Conservation (phyloP, 2,888 invertebrate species). For the Magallana nippona region DNA sequence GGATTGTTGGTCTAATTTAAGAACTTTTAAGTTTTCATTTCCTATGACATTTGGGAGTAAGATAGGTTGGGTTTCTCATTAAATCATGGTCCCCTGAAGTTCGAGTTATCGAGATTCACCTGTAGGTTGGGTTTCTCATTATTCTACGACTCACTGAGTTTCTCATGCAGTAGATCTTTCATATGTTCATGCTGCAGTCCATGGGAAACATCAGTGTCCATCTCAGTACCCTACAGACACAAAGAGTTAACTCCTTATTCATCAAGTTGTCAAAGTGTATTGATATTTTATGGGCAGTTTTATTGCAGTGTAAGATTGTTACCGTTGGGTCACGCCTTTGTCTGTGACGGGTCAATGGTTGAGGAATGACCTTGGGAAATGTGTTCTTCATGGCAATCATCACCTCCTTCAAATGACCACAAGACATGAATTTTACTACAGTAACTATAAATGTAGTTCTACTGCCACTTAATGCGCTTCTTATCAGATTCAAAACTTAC, state of each 20-base stretch:
- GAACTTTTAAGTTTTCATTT: background rate
- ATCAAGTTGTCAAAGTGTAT: background rate
- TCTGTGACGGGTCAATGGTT: slow-evolving; percentile 62
- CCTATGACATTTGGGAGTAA: background rate
- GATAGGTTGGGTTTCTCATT: background rate
- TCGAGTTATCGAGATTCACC: too few relatives aligned
- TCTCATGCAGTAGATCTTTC: slow-evolving; percentile 64
- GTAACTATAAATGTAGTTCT: too few relatives aligned
- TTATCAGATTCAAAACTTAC: too few relatives aligned
- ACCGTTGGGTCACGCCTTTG: slow-evolving; percentile 53
- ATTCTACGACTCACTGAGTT: slow-evolving; percentile 59
- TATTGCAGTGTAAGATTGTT: background rate
- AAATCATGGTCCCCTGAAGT: too few relatives aligned
- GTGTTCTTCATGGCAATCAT: slow-evolving; percentile 64
- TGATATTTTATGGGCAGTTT: too few relatives aligned
- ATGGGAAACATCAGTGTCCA: slow-evolving; percentile 57
- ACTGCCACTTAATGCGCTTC: too few relatives aligned
- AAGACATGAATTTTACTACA: background rate
- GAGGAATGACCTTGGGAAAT: slow-evolving; percentile 67
- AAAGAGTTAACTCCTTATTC: background rate
- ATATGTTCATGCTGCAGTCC: slow-evolving; percentile 72
- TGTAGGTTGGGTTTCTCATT: too few relatives aligned
- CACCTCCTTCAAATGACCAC: slow-evolving; percentile 54
- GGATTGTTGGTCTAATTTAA: too few relatives aligned
- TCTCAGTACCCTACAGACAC: slow-evolving; percentile 44